phyloP scores from a whole-genome alignment of 2,797 vertebrate genomes.

The Clarias fuscus region DNA sequence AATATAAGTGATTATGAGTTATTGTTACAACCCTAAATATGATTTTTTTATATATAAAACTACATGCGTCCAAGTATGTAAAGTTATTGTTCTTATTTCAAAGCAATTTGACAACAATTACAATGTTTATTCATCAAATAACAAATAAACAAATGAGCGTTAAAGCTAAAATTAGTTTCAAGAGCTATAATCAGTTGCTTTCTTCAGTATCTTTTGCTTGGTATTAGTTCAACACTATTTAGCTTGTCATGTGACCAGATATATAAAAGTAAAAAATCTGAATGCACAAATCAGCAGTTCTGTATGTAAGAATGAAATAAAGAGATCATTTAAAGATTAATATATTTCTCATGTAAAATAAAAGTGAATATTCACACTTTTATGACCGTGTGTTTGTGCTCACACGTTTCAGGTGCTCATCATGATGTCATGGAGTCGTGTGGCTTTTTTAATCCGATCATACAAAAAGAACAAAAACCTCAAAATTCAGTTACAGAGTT shows the following conservation, averaged over 20 bases:
- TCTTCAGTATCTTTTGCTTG: background rate
- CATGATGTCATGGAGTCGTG: constrained; percentile 20
- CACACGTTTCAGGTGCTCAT: background rate
- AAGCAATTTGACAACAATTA: background rate
- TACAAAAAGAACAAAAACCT: constrained; percentile 7
- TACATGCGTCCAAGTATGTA: background rate
- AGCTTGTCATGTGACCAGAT: background rate
- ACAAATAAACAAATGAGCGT: background rate
- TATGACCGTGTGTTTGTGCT: background rate
- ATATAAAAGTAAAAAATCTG: background rate
- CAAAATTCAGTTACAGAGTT: background rate
- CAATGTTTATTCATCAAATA: background rate
- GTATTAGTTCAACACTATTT: too few relatives aligned
- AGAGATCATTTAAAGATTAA: too few relatives aligned
- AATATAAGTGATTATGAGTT: background rate
- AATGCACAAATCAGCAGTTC: background rate
- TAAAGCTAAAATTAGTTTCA: too few relatives aligned
- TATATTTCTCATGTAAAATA: background rate
- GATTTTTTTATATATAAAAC: too few relatives aligned
- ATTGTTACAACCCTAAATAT: background rate
- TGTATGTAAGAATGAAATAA: too few relatives aligned
- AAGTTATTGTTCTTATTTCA: background rate
- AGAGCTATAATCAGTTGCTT: background rate
- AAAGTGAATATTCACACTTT: background rate
- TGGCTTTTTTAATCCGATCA: constrained; percentile 1